Conservation (phyloP, 2,888 invertebrate genomes). For the Mythimna loreyi region DNA sequence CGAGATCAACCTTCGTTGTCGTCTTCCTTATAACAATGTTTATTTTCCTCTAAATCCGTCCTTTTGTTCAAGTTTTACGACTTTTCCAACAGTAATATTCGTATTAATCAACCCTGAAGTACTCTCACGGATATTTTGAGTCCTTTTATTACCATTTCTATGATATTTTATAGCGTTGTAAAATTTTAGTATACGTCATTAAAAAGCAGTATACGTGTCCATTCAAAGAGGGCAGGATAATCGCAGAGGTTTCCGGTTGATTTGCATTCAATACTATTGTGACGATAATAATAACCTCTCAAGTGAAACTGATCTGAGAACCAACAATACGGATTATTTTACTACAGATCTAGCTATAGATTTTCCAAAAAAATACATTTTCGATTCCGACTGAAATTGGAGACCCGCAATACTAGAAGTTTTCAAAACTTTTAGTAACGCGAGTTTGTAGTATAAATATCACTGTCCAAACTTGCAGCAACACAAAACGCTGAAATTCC, state of each 20-base stretch:
- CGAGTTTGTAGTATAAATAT: neutral
- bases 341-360: constrained; percentile 12
- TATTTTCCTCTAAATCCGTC: constrained; percentile 62
- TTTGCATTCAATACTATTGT: constrained; percentile 82
- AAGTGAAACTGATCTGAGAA: constrained; percentile 49
- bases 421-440: neutral
- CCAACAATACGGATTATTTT: constrained; percentile 30
- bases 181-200: constrained; percentile 52
- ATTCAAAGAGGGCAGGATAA: constrained; percentile 59
- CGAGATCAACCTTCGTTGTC: constrained; percentile 69
- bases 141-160: constrained; percentile 51
- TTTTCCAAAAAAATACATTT: constrained; percentile 4
- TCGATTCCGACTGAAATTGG: neutral
- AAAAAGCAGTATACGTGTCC: constrained; percentile 57
- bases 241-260: constrained; percentile 75
- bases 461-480: neutral
- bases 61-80: constrained; percentile 30
- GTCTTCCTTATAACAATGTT: constrained; percentile 64
- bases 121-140: constrained; percentile 27
- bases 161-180: constrained; percentile 44
- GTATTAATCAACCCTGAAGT: constrained; percentile 26
- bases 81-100: constrained; percentile 17
- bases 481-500: constrained; percentile 14
- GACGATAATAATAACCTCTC: constrained; percentile 68
- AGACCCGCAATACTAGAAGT: neutral